phyloP scores from a whole-genome alignment of 2,113 vertebrate genomes.

The Nematolebias whitei region DNA sequence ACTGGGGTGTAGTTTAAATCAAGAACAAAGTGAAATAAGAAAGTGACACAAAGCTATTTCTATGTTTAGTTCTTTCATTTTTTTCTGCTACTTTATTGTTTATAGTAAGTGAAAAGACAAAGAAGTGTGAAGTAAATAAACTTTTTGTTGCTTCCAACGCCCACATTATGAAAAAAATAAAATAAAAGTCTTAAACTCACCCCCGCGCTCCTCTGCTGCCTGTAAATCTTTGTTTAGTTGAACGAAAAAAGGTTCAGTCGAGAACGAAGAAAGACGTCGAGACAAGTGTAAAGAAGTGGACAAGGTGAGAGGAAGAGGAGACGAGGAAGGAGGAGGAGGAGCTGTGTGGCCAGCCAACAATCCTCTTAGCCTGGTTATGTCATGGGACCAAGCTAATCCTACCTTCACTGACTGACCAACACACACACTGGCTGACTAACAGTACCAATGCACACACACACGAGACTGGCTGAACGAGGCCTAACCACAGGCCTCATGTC shows the following conservation, averaged over 20 bases:
- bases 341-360: constrained; percentile 65
- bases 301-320: constrained; percentile 58
- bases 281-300: constrained; percentile 50
- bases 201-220: constrained; percentile 14
- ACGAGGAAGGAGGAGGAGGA: constrained; percentile 47
- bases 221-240: constrained; percentile 3
- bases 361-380: constrained; percentile 78
- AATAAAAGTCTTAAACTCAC: constrained; percentile 51
- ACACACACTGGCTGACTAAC: constrained; percentile 35
- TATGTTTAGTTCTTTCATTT: constrained; percentile 11
- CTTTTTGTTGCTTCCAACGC: background rate
- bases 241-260: constrained; percentile 12
- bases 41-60: constrained; percentile 12
- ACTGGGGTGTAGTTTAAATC: background rate
- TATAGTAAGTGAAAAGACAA: background rate
- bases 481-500: constrained; percentile 25
- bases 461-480: constrained; percentile 32
- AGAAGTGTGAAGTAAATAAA: constrained; percentile 8
- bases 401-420: constrained; percentile 68
- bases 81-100: constrained; percentile 15
- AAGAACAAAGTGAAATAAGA: constrained; percentile 5
- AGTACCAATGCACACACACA: constrained; percentile 21
- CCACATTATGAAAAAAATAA: background rate
- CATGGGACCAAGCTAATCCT: constrained; percentile 76
- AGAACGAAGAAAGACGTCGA: constrained; percentile 26